Evolutionary conservation across 1,140 invertebrate species (phyloP).

Genomic region (Aphelinus certus): DNA sequence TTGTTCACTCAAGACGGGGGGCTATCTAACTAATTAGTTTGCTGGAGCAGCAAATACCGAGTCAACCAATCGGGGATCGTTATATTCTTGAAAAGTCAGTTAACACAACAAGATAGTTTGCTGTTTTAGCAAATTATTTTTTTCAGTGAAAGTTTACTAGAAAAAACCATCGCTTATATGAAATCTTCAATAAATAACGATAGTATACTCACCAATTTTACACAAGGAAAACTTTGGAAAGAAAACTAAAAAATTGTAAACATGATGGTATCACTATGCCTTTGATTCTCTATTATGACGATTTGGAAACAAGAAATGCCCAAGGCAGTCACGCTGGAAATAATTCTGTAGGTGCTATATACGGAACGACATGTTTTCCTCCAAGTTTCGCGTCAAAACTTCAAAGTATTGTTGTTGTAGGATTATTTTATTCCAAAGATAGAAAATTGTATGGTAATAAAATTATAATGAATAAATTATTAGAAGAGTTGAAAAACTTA

Average conservation of each 20-base stretch:
- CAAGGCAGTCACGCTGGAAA: constrained; percentile 39
- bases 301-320: constrained; percentile 38
- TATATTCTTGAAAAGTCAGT: too few relatives aligned
- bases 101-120: too few relatives aligned
- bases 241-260: constrained; percentile 7
- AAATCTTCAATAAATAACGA: background rate
- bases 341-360: constrained; percentile 33
- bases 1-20: too few relatives aligned
- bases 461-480: constrained; percentile 34
- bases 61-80: too few relatives aligned
- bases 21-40: too few relatives aligned
- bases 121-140: too few relatives aligned
- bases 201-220: constrained; percentile 23
- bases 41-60: too few relatives aligned
- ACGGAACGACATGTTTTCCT: constrained; percentile 29
- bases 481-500: constrained; percentile 41
- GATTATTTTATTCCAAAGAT: constrained; percentile 34
- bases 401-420: constrained; percentile 17
- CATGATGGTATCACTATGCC: constrained; percentile 37
- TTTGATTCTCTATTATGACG: constrained; percentile 43
- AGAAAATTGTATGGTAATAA: constrained; percentile 38
- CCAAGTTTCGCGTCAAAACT: constrained; percentile 28
- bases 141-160: constrained; percentile 18
- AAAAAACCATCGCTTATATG: constrained; percentile 11
- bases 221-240: constrained; percentile 20